These are phyloP conservation scores for Enteromius afrohamiltoni DNA, from an alignment of 2,797 vertebrate genomes.

Conservation along the genomic window DNA sequence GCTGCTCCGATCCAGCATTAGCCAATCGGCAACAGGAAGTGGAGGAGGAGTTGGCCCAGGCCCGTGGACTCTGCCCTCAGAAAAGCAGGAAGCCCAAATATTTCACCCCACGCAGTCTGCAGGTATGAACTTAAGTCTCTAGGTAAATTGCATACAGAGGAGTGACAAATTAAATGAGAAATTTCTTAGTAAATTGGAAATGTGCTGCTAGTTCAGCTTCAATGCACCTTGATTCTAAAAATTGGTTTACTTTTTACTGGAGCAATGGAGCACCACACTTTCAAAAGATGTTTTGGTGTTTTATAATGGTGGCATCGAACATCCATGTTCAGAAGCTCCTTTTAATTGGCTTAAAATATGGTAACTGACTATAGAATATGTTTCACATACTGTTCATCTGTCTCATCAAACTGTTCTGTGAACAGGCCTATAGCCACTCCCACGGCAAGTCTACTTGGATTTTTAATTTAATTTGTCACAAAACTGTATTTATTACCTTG, in stretches of 20 bases:
- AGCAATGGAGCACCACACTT: neutral
- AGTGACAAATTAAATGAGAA: conserved; percentile 13
- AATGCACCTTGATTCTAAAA: neutral
- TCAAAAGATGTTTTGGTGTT: neutral
- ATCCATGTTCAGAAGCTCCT: neutral
- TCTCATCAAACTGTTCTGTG: neutral
- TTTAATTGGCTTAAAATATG: neutral
- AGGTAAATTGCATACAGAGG: neutral
- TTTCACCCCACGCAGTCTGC: conserved; percentile 77
- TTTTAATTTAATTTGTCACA: conserved; percentile 14
- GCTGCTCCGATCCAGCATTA: conserved; percentile 97
- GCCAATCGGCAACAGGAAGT: conserved; percentile 93
- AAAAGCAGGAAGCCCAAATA: conserved; percentile 78
- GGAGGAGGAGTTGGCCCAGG: conserved; percentile 91
- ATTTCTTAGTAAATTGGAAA: neutral
- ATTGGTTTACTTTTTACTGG: neutral
- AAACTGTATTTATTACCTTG: neutral
- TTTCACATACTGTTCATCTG: no score
- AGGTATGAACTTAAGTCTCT: conserved; percentile 74
- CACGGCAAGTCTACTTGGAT: neutral
- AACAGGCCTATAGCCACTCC: neutral
- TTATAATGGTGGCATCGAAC: neutral
- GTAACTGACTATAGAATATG: neutral
- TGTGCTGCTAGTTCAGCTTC: neutral
- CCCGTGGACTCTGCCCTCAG: conserved; percentile 78